Conservation (phyloP, 1,140 invertebrate species). For the Nilaparvata lugens region DNA sequence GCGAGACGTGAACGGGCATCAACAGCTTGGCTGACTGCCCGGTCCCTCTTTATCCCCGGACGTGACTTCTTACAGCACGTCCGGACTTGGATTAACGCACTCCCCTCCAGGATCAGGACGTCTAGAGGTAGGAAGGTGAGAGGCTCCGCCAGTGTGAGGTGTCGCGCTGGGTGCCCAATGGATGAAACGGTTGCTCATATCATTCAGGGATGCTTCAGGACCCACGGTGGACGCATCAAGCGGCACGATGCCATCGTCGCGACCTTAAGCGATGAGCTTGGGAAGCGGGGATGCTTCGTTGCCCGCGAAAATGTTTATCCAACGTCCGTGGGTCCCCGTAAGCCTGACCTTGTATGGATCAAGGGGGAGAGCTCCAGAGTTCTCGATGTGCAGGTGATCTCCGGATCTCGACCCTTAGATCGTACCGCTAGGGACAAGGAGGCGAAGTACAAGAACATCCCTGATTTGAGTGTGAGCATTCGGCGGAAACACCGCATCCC, state of each 20-base stretch:
- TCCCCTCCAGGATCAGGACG: slow-evolving; percentile 20
- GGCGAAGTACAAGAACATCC: background rate
- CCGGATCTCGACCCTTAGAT: background rate
- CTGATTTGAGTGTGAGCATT: too few species aligned
- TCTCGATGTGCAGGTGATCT: background rate
- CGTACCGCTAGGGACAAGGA: background rate
- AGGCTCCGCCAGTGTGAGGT: slow-evolving; percentile 10
- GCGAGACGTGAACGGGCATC: background rate
- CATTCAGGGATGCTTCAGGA: slow-evolving; percentile 32
- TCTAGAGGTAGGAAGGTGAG: slow-evolving; percentile 20
- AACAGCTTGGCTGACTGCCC: background rate
- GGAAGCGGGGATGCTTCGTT: background rate
- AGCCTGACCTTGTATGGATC: background rate
- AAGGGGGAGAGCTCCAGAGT: background rate
- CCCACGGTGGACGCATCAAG: slow-evolving; percentile 31
- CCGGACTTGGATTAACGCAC: slow-evolving; percentile 18
- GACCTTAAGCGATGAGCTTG: slow-evolving; percentile 2
- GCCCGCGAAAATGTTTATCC: background rate
- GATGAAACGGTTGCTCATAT: slow-evolving; percentile 33
- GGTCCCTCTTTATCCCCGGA: slow-evolving; percentile 10
- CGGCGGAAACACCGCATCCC: too few species aligned
- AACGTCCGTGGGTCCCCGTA: background rate
- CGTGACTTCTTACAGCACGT: slow-evolving; percentile 22
- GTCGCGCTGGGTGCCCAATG: slow-evolving; percentile 30
- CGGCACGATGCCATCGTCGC: slow-evolving; percentile 28